Base-by-base conservation (phyloP, 2,113 vertebrate species). In the Phodopus roborovskii region DNA sequence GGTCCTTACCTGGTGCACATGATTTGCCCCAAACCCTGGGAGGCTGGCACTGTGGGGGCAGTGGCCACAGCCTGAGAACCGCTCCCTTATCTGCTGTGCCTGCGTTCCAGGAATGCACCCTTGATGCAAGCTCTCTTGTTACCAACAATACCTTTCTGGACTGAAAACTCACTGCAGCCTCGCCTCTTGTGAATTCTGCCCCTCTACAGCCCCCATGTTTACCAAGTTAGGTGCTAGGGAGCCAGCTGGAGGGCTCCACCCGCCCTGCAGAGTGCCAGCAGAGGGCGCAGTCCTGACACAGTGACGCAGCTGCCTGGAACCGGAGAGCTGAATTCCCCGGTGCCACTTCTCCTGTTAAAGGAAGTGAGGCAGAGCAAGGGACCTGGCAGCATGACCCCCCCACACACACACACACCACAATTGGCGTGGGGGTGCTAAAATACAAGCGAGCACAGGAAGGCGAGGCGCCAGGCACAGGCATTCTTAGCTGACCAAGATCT, bases 401-500 rank as follows among this genome's bases (percentile, higher is more conserved):
- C 1, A 10, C 28, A 58, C n/a, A 36, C 10, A 13, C 66, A 36
- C 62, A 45, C 45, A 45, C 45, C 15, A n/a, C 68, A 3, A 5
- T 53, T 28, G 3, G 0, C 81, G 73, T 11, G 33, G 73, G 2
- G 19, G 0, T 6, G 4, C 17, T 0, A 71, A 39, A 33, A 16
- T 6, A 0, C 1, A 1, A 53, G 77, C 22, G 78, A 17, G 60
- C 17, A 50, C 3, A 36, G 4, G 39, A 36, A 74, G 78, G 39
- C 78, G 8, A 64, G 75, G 53, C 10, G 13, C 50, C 73, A 79
- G 77, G 17, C 77, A 68, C 16, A 5, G 7, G 7, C 13, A 45
- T 22, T 9, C 19, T 42, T 73, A 71, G 70, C 24, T 1, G 5
- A 19, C 39, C 26, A 20, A 60, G 58, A 77, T 2, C 48, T 68